These are phyloP conservation scores for Galaxea fascicularis DNA, from an alignment of 92 coral and sea anemone genomes.

Conservation along the genomic window DNA sequence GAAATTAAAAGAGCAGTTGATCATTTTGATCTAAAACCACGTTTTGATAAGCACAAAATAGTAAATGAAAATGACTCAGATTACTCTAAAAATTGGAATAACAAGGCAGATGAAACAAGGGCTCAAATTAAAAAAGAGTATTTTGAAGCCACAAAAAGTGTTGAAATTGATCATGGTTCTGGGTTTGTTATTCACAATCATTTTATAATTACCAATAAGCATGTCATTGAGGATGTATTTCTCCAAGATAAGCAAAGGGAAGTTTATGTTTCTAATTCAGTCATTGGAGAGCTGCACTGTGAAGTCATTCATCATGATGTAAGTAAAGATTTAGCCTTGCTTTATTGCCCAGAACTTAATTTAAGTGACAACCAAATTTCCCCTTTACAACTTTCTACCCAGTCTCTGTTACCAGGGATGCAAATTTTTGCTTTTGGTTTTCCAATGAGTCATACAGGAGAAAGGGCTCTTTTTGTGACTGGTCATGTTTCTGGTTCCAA, in stretches of 20 bases:
- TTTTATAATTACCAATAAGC: conserved; percentile 7
- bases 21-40: background rate
- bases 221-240: background rate
- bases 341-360: background rate
- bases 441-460: background rate
- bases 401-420: background rate
- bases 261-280: background rate
- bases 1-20: background rate
- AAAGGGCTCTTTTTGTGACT: conserved; percentile 10
- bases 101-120: background rate
- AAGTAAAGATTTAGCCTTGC: conserved; percentile 3
- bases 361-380: background rate
- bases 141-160: background rate
- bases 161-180: conserved; percentile 8
- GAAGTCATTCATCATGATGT: background rate
- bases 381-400: background rate
- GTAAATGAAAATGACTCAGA: background rate
- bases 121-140: background rate
- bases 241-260: background rate
- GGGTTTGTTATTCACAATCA: conserved; percentile 4
- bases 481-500: conserved; percentile 28
- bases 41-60: background rate
- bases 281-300: background rate
- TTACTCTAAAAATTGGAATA: background rate
- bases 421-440: conserved; percentile 23